Evolutionary conservation across 2,888 invertebrate species (phyloP), one percentile per base, ranked within the genome.

Genomic region (Tholera decimalis): DNA sequence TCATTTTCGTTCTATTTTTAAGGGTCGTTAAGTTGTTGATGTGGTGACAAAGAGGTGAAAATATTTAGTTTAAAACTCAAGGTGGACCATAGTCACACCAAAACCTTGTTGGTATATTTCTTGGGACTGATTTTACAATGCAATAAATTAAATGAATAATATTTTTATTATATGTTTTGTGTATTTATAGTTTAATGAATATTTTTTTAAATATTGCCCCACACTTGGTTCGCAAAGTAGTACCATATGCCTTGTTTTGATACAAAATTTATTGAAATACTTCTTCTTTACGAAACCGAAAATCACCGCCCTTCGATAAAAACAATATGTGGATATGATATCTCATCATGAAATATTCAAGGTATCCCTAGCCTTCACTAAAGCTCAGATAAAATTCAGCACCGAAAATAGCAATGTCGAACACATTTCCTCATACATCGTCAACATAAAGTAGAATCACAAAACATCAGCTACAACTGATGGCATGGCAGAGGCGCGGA

Each of bases 331-430:
- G 26, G 1, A 28, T 3, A 9, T 35, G 22, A 66, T 28, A 47
- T n/a, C 26, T 37, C 37, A 57, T 24, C 37, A 47, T 66, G 9
- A 58, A 47, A 39, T 69, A 69, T 66, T 59, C 65, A 66, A 47
- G 26, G 26, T 26, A 11, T 62, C 8, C 26, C 7, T 22, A 30
- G 8, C 47, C 22, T 66, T 59, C 15, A 39, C 15, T 5, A 11
- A 65, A 66, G 47, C 60, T 69, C 39, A 69, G 39, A 69, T 69
- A 41, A 54, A 67, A 66, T 43, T 33, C 26, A 15, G 37, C 7
- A 37, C 49, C 35, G 20, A 37, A 60, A 41, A 67, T 50, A 30
- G 18, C 47, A 59, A 24, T 70, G 72, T 35, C 68, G 35, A 37
- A 26, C 30, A 56, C 43, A 28, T 46, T 68, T 33, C 26, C 46